phyloP scores from a whole-genome alignment of 2,113 vertebrate species.

The Lota lota region DNA sequence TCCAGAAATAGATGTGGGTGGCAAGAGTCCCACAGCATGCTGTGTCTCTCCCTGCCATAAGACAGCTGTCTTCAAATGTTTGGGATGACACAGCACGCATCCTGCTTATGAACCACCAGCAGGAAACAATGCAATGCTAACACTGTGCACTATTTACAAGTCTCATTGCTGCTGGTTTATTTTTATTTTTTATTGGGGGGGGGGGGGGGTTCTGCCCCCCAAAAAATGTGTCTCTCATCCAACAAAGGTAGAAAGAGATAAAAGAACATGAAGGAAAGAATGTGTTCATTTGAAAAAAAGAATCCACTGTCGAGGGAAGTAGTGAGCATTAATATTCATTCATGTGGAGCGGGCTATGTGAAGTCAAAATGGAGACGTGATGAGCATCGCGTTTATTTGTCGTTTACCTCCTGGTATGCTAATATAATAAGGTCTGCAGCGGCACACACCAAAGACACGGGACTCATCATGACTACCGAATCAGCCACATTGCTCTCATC shows the following conservation, averaged over 20 bases:
- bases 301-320: slow-evolving; percentile 43
- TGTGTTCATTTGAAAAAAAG: slow-evolving; percentile 40
- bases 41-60: slow-evolving; percentile 59
- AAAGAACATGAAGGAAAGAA: slow-evolving; percentile 4
- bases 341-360: slow-evolving; percentile 65
- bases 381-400: slow-evolving; percentile 69
- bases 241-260: too few relatives aligned
- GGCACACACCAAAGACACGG: slow-evolving; percentile 47
- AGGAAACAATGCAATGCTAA: slow-evolving; percentile 66
- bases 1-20: slow-evolving; percentile 64
- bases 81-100: slow-evolving; percentile 72
- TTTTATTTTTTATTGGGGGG: too few relatives aligned
- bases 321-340: slow-evolving; percentile 69
- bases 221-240: too few relatives aligned
- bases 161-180: slow-evolving; percentile 49
- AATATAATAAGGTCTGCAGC: slow-evolving; percentile 62
- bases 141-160: slow-evolving; percentile 63
- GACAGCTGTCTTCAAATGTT: slow-evolving; percentile 68
- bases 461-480: slow-evolving; percentile 60
- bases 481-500: slow-evolving; percentile 25
- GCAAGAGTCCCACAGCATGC: slow-evolving; percentile 62
- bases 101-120: slow-evolving; percentile 70
- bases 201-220: slow-evolving; percentile 2
- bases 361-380: slow-evolving; percentile 60
- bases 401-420: slow-evolving; percentile 71